These are phyloP conservation scores for Tachuris rubrigastra DNA, from an alignment of 2,113 vertebrate species.

Conservation along the genomic window DNA sequence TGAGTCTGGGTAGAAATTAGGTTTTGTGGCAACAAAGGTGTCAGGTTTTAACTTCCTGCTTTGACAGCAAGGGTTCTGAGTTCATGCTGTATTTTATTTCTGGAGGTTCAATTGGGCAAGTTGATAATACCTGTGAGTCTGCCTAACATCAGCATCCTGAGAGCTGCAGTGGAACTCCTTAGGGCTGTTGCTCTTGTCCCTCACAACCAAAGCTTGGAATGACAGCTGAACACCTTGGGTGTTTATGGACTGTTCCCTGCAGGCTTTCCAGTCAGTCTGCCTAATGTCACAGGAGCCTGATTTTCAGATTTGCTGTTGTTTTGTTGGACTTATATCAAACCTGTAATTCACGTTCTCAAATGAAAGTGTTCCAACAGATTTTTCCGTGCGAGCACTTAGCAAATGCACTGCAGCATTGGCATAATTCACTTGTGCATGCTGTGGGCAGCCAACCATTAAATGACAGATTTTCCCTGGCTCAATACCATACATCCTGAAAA, in stretches of 20 bases:
- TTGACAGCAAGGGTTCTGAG: not conserved
- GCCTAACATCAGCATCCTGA: not conserved
- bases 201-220: not conserved
- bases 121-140: not conserved
- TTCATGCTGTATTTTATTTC: not conserved
- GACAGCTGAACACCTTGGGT: not conserved
- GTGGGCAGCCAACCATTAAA: constrained; percentile 49
- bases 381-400: constrained; percentile 15
- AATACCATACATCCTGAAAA: not conserved
- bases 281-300: not conserved
- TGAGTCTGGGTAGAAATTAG: not conserved
- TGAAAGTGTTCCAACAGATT: not conserved
- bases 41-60: not conserved
- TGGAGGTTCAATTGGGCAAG: not conserved
- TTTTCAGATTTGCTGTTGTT: constrained; percentile 19
- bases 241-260: not conserved
- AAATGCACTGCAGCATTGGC: constrained; percentile 13
- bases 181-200: not conserved
- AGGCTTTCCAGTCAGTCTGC: not conserved
- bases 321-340: not conserved
- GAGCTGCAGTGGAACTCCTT: not conserved
- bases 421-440: constrained; percentile 48
- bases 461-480: constrained; percentile 36
- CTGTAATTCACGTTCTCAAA: not conserved
- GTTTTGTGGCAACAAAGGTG: not conserved